Base-by-base conservation (phyloP, 1,140 invertebrate species). In the Drosophila santomea region DNA sequence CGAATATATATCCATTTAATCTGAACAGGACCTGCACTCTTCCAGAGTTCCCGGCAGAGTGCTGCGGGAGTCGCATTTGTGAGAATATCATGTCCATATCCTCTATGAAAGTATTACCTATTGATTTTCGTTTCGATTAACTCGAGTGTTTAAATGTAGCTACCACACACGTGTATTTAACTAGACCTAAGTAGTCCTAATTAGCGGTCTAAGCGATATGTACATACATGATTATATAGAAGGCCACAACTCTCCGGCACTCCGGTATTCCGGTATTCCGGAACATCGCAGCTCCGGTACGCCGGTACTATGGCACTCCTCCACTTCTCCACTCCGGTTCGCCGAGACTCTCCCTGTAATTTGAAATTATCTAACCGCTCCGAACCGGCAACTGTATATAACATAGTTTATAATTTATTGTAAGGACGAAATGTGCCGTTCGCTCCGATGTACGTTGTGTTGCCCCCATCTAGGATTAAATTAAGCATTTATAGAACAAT, bases 11-110 rank as follows among this genome's bases (percentile, higher is more conserved):
- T 90, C 73, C 69, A 75, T 86, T 81, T 84, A 82, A 86, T 91
- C 74, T 74, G 74, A 88, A 91, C 90, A 91, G 90, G 90, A 88
- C 66, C 77, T 86, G 73, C 80, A 79, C 72, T 88, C 73, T 80
- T 74, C 75, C 86, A 81, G 61, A 60, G 64, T 68, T 52, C 74
- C 66, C 71, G 68, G 58, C 73, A 79, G 76, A 80, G 73, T 80
- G 38, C 78, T 91, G 73, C 85, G 88, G 73, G 90, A 91, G 78
- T 91, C 90, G 38, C 90, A 91, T 78, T 84, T 91, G 64, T 91
- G 84, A 89, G 57, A 68, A 84, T 84, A 76, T 64, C 79, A 73
- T 72, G 69, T 77, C 68, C 54, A 82, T 78, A 82, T 82, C 77
- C 75, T 83, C 79, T 69, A 72, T 72, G 58, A 86, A 86, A 86